Conservation (phyloP, 1,140 invertebrate genomes). For the Drosophila persimilis region DNA sequence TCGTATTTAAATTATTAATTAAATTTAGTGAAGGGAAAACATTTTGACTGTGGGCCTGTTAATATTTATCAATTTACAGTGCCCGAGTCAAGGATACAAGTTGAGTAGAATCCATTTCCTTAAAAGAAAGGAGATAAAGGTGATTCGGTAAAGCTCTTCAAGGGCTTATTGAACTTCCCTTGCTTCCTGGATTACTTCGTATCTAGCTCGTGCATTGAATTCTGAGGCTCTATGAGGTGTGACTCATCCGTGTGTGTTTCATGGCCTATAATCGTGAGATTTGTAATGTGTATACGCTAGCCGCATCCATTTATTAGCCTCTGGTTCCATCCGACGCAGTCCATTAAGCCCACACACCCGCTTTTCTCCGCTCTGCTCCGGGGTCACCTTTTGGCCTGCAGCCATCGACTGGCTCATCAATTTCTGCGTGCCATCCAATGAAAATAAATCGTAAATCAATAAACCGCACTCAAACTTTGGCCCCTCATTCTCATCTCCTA, state of each 20-base stretch:
- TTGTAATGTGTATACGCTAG: conserved; percentile 16
- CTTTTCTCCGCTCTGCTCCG: conserved; percentile 8
- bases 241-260: conserved; percentile 23
- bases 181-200: neutral
- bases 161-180: conserved; percentile 5
- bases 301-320: conserved; percentile 46
- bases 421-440: conserved; percentile 67
- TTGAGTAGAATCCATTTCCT: neutral
- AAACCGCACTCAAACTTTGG: conserved; percentile 57
- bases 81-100: conserved; percentile 5
- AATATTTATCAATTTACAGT: conserved; percentile 21
- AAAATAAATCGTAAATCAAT: conserved; percentile 80
- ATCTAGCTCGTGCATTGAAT: neutral
- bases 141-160: too few species aligned
- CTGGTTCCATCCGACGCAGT: conserved; percentile 24
- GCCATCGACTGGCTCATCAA: conserved; percentile 68
- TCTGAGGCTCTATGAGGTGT: neutral
- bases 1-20: conserved; percentile 31
- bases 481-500: conserved; percentile 9
- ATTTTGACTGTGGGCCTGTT: conserved; percentile 14
- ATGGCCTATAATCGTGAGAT: neutral
- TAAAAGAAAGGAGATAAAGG: neutral
- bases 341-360: conserved; percentile 52
- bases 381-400: conserved; percentile 69
- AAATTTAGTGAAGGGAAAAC: conserved; percentile 31